Evolutionary conservation across 2,888 invertebrate species (phyloP).

Genomic region (Orthosia gracilis): DNA sequence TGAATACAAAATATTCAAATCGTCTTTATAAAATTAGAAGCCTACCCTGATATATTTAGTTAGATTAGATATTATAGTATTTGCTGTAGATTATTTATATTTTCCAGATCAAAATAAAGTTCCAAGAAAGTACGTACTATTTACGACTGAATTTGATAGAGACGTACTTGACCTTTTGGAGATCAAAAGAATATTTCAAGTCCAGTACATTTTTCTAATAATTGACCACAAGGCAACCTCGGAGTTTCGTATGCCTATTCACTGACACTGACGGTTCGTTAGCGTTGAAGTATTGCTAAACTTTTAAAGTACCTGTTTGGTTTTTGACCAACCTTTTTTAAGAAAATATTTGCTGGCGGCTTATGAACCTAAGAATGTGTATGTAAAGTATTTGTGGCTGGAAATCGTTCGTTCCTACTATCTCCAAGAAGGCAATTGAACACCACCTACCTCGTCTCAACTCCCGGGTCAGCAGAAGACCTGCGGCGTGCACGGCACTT

Average conservation of each 20-base stretch:
- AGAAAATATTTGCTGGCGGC: no score
- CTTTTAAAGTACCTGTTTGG: constrained; percentile 32
- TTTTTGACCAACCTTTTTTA: no score
- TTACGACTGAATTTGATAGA: neutral
- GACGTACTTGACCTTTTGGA: neutral
- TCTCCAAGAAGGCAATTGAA: no score
- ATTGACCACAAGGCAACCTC: constrained; percentile 52
- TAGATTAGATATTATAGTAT: neutral
- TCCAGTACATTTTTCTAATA: constrained; percentile 27
- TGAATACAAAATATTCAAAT: neutral
- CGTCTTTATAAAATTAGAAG: no score
- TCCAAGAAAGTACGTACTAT: neutral
- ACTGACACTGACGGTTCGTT: constrained; percentile 43
- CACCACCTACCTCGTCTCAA: no score
- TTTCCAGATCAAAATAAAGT: neutral
- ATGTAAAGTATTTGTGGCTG: no score
- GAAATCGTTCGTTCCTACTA: no score
- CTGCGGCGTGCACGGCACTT: no score
- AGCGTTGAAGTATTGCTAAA: constrained; percentile 39
- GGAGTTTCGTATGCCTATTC: constrained; percentile 18
- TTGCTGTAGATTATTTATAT: neutral
- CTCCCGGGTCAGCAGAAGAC: no score
- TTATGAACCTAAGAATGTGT: no score
- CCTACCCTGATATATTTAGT: no score
- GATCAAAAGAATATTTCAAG: constrained; percentile 8